Percentiles rank a stretch among this genome's conserved stretches.
Evolutionary conservation across 2,888 invertebrate species (phyloP).

Genomic region (Hirudinaria manillensis): DNA sequence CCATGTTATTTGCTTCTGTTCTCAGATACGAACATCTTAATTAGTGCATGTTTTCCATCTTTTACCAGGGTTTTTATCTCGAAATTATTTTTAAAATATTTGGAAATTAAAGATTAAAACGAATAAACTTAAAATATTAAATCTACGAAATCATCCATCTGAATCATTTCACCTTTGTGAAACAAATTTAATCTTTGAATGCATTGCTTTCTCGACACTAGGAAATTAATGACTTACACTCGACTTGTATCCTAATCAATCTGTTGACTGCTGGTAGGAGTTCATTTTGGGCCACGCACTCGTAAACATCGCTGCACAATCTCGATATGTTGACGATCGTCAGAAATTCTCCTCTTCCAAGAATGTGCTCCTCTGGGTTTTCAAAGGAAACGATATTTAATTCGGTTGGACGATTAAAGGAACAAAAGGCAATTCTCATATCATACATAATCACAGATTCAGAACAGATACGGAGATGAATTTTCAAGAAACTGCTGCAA

Average conservation of each 20-base stretch:
- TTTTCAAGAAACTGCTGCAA: too few relatives aligned
- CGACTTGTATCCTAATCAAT: conserved; percentile 37
- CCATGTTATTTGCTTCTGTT: too few relatives aligned
- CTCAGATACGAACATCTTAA: too few relatives aligned
- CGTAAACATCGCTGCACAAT: conserved; percentile 82
- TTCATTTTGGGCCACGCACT: conserved; percentile 85
- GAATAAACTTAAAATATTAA: background rate
- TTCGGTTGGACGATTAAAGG: background rate
- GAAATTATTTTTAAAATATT: background rate
- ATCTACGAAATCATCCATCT: background rate
- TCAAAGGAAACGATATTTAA: background rate
- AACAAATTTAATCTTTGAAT: too few relatives aligned
- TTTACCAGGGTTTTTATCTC: too few relatives aligned
- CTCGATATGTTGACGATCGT: conserved; percentile 74
- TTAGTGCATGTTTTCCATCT: too few relatives aligned
- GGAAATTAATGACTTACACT: conserved; percentile 35
- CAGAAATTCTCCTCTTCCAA: conserved; percentile 69
- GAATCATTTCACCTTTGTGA: too few relatives aligned
- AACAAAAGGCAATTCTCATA: background rate
- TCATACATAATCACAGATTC: too few relatives aligned
- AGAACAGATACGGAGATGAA: too few relatives aligned
- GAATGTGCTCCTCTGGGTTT: conserved; percentile 47
- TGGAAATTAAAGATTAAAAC: background rate
- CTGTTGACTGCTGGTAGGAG: conserved; percentile 71
- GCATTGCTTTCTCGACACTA: too few relatives aligned